phyloP scores from a whole-genome alignment of 2,888 invertebrate genomes.

The Eupelmus urozonus region DNA sequence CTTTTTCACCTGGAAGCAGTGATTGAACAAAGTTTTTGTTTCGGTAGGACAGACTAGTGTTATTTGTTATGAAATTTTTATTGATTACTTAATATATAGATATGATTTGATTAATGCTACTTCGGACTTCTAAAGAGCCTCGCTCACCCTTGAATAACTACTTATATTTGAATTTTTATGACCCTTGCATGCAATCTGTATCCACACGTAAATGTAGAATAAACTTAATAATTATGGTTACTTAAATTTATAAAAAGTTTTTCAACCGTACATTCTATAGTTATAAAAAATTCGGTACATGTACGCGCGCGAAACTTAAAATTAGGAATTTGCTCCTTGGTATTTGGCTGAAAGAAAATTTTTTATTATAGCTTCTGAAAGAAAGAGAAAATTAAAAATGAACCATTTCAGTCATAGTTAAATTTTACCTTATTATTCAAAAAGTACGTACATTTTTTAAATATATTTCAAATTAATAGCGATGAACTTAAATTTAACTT shows the following conservation, averaged over 20 bases:
- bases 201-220: too few species aligned
- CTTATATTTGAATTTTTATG: not conserved
- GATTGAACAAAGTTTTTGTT: too few species aligned
- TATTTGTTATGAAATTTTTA: slow-evolving; percentile 7
- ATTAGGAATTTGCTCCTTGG: not conserved
- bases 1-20: slow-evolving; percentile 85
- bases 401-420: slow-evolving; percentile 10
- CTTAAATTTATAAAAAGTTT: too few species aligned
- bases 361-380: slow-evolving; percentile 28
- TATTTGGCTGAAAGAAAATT: slow-evolving; percentile 33
- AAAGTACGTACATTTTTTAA: too few species aligned
- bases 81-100: slow-evolving; percentile 31
- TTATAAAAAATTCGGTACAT: too few species aligned
- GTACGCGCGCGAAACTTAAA: slow-evolving; percentile 6
- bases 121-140: not conserved
- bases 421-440: not conserved
- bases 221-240: too few species aligned
- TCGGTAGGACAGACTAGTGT: too few species aligned
- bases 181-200: too few species aligned
- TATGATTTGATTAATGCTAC: slow-evolving; percentile 54
- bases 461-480: not conserved
- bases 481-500: slow-evolving; percentile 34
- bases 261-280: too few species aligned
- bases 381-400: slow-evolving; percentile 25
- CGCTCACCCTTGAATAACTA: not conserved